Conservation (phyloP, 2,797 vertebrate genomes). For the Rhinichthys osculus region DNA sequence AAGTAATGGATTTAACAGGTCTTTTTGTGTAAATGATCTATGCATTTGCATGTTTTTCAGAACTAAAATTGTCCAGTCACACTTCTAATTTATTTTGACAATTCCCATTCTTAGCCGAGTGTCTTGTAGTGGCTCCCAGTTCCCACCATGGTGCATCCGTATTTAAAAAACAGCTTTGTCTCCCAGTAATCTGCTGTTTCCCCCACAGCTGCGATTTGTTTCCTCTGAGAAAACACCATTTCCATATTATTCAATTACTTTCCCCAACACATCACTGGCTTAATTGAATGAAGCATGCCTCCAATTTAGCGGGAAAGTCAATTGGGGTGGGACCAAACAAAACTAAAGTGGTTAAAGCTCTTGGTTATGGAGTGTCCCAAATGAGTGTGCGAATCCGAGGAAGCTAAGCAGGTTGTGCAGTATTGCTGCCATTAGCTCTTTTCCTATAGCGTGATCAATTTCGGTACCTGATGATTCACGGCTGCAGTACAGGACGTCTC, state of each 20-base stretch:
- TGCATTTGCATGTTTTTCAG: slow-evolving; percentile 4
- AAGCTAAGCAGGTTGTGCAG: slow-evolving; percentile 33
- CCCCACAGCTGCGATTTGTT: slow-evolving; percentile 26
- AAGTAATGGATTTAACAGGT: slow-evolving; percentile 12
- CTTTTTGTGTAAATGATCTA: slow-evolving; percentile 25
- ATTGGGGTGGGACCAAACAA: slow-evolving; percentile 36
- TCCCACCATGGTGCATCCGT: background rate
- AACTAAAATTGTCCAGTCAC: background rate
- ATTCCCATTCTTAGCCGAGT: background rate
- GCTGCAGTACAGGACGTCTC: background rate
- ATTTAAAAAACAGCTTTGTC: slow-evolving; percentile 34
- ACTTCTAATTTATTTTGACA: slow-evolving; percentile 37
- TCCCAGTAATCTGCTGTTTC: slow-evolving; percentile 40
- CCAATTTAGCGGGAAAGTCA: slow-evolving; percentile 38
- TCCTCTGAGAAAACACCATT: slow-evolving; percentile 45
- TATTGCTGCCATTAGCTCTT: slow-evolving; percentile 25
- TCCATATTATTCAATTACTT: slow-evolving; percentile 56
- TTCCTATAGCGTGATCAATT: slow-evolving; percentile 29
- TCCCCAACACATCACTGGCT: slow-evolving; percentile 44
- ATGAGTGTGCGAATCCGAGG: background rate
- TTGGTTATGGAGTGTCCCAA: slow-evolving; percentile 36
- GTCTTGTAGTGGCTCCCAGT: background rate
- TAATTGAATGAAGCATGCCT: slow-evolving; percentile 58
- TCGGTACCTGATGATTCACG: slow-evolving; percentile 33
- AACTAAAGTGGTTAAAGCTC: slow-evolving; percentile 47